Evolutionary conservation across 2,888 invertebrate genomes (phyloP).

Genomic region (Macaria notata): DNA sequence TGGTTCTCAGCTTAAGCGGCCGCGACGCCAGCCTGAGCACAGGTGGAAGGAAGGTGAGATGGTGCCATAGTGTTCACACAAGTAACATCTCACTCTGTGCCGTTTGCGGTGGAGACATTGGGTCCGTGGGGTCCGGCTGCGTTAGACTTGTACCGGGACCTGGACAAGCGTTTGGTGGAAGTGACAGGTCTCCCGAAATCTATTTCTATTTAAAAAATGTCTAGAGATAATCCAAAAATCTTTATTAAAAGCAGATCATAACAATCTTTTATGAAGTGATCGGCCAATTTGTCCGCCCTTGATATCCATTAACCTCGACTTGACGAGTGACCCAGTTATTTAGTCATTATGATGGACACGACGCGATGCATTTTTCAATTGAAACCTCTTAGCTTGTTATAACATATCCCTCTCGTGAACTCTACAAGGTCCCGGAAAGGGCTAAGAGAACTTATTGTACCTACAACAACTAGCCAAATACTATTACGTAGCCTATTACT

Average conservation of each 20-base stretch:
- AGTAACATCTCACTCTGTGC: too few species aligned
- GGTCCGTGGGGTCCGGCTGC: too few species aligned
- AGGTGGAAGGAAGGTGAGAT: too few species aligned
- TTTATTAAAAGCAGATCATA: constrained; percentile 20
- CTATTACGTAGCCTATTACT: background rate
- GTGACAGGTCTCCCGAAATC: too few species aligned
- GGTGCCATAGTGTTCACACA: too few species aligned
- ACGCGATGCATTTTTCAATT: constrained; percentile 54
- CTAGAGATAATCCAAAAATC: too few species aligned
- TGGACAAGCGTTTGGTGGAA: too few species aligned
- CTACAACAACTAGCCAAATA: background rate
- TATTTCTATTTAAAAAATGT: background rate
- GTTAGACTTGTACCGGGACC: too few species aligned
- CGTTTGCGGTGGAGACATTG: too few species aligned
- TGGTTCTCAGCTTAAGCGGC: too few species aligned
- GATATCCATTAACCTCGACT: constrained; percentile 53
- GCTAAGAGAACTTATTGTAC: background rate
- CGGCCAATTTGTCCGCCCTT: constrained; percentile 44
- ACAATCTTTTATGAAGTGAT: constrained; percentile 16
- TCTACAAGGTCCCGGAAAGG: constrained; percentile 18
- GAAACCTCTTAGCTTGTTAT: constrained; percentile 40
- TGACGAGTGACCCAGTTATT: constrained; percentile 52
- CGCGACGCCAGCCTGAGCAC: too few species aligned
- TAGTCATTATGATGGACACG: constrained; percentile 48
- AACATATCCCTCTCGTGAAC: constrained; percentile 32